Percentiles rank a stretch among this genome's conserved stretches.
phyloP scores from a whole-genome alignment of 53 echinoderm and acorn worm species.

The Stichopus horrens region DNA sequence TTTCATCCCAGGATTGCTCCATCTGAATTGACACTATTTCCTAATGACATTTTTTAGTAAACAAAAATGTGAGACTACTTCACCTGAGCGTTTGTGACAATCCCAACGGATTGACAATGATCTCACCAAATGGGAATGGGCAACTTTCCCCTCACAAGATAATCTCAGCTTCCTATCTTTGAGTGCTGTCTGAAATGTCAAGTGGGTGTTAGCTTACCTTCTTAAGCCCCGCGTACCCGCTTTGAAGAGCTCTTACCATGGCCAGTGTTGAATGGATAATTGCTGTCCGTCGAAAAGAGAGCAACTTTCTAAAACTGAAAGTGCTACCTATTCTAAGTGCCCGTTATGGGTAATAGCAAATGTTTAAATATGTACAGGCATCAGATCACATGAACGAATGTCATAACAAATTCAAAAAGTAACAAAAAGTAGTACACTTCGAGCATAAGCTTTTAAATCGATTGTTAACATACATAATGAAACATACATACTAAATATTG shows the following conservation, averaged over 20 bases:
- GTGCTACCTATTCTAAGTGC: background rate
- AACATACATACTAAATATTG: too few species aligned
- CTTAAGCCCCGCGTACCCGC: slow-evolving; percentile 7
- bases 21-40: too few species aligned
- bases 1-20: too few species aligned
- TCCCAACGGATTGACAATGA: background rate
- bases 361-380: background rate
- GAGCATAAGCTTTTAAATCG: too few species aligned
- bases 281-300: background rate
- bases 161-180: background rate
- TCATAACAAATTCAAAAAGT: too few species aligned
- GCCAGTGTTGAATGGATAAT: background rate
- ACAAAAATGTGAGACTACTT: background rate
- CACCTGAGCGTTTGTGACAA: background rate
- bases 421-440: too few species aligned
- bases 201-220: background rate
- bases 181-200: background rate
- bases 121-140: background rate
- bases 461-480: too few species aligned
- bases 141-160: background rate
- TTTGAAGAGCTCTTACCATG: background rate
- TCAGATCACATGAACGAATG: too few species aligned
- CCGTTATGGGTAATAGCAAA: background rate
- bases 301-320: background rate
- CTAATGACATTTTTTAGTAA: too few species aligned